Evolutionary conservation across 23 tunicate species (phyloP).

Genomic region (Clavelina lepadiformis): DNA sequence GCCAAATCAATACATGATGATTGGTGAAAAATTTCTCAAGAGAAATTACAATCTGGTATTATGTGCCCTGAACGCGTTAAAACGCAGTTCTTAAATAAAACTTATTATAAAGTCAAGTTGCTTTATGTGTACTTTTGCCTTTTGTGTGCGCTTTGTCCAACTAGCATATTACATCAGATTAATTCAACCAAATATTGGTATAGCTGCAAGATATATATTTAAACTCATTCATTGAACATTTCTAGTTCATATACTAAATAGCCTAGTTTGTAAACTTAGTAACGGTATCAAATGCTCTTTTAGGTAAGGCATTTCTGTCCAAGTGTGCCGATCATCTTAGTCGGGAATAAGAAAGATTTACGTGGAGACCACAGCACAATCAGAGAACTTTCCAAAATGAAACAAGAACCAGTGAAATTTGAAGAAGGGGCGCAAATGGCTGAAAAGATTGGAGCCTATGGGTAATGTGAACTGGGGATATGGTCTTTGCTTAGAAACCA

Average conservation of each 20-base stretch:
- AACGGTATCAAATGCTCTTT: background rate
- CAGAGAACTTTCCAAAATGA: slow-evolving; percentile 76
- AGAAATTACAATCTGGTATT: too few relatives aligned
- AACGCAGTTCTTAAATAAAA: too few relatives aligned
- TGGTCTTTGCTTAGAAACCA: background rate
- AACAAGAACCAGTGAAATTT: slow-evolving; percentile 72
- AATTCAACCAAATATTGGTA: too few relatives aligned
- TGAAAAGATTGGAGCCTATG: slow-evolving; percentile 97
- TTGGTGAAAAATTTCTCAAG: too few relatives aligned
- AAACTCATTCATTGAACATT: background rate
- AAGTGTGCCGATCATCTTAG: slow-evolving; percentile 97
- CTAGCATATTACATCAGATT: too few relatives aligned
- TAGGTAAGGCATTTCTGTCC: slow-evolving; percentile 99
- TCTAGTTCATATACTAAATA: background rate
- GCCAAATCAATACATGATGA: too few relatives aligned
- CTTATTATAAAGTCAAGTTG: too few relatives aligned
- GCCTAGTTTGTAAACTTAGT: background rate
- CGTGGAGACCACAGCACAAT: slow-evolving; percentile 75
- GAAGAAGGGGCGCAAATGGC: slow-evolving; percentile 98
- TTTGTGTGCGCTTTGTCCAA: too few relatives aligned
- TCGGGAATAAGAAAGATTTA: slow-evolving; percentile 97
- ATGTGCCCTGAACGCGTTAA: too few relatives aligned
- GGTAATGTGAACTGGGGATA: slow-evolving; percentile 35
- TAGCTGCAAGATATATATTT: too few relatives aligned
- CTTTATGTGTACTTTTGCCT: too few relatives aligned